These are phyloP conservation scores for Tricholauxania praeusta DNA, from an alignment of 2,888 invertebrate species.

Conservation along the genomic window DNA sequence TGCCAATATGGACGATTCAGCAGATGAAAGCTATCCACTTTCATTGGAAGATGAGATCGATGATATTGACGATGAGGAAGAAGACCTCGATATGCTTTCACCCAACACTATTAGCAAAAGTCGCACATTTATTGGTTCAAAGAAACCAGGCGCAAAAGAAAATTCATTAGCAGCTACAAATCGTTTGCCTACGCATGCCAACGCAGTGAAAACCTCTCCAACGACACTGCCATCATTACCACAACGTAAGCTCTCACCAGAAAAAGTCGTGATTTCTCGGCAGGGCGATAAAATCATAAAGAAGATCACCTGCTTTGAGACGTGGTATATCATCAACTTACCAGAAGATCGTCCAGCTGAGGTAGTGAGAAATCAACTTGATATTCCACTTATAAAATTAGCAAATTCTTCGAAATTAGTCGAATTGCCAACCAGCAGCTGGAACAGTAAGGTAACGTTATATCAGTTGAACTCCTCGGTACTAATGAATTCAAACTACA, in stretches of 20 bases:
- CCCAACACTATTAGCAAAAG: conserved; percentile 39
- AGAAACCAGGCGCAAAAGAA: conserved; percentile 43
- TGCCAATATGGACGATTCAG: conserved; percentile 54
- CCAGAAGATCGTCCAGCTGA: conserved; percentile 51
- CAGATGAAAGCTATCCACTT: conserved; percentile 55
- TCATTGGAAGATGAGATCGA: conserved; percentile 53
- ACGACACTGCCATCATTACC: conserved; percentile 35
- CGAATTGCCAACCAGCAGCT: conserved; percentile 59
- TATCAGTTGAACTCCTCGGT: conserved; percentile 58
- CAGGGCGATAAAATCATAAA: conserved; percentile 65
- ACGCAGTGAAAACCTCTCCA: background rate
- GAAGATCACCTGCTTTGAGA: conserved; percentile 68
- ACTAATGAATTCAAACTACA: conserved; percentile 55
- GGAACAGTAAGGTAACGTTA: conserved; percentile 66
- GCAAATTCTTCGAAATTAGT: conserved; percentile 61
- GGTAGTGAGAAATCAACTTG: conserved; percentile 58
- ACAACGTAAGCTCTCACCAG: conserved; percentile 55
- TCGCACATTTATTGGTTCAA: conserved; percentile 23
- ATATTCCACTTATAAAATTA: conserved; percentile 62
- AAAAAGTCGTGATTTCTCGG: conserved; percentile 62
- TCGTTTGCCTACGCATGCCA: conserved; percentile 33
- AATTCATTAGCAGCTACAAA: conserved; percentile 47
- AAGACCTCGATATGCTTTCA: conserved; percentile 41
- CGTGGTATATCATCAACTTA: conserved; percentile 67
- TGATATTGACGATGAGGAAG: conserved; percentile 47